Conservation (phyloP, 2,888 invertebrate species). For the Hydrotaea diabolus region DNA sequence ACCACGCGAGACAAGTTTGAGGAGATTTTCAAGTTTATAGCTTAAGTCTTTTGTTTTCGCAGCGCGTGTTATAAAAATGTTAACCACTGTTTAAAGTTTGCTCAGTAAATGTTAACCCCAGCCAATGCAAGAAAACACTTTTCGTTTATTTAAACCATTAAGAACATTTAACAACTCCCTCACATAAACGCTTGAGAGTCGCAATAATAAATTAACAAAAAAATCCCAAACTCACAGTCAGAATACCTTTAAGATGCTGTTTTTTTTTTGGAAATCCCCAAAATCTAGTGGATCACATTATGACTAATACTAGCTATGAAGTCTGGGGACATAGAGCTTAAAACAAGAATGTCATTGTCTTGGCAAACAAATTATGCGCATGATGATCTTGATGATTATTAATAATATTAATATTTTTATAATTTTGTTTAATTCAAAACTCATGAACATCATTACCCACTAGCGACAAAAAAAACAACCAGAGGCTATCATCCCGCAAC, state of each 20-base stretch:
- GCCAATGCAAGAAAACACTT: too few relatives aligned
- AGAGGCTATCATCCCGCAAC: too few relatives aligned
- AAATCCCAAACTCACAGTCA: background rate
- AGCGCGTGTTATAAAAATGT: background rate
- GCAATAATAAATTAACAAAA: too few relatives aligned
- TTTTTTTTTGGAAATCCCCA: background rate
- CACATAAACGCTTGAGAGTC: too few relatives aligned
- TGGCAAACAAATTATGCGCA: background rate
- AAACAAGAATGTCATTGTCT: background rate
- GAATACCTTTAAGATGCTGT: too few relatives aligned
- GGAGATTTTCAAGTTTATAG: background rate
- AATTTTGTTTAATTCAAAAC: background rate
- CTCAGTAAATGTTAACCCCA: too few relatives aligned
- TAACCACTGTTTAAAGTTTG: constrained; percentile 3
- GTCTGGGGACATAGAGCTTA: too few relatives aligned
- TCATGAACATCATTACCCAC: constrained; percentile 2
- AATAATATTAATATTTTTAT: constrained; percentile 7
- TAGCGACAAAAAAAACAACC: background rate
- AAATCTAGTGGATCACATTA: background rate
- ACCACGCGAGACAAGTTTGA: background rate
- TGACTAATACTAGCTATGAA: background rate
- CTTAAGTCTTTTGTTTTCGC: constrained; percentile 32
- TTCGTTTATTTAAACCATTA: background rate
- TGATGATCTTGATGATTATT: background rate
- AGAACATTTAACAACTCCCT: background rate